Conservation (phyloP, 2,888 invertebrate species). For the Apodemia duryi region DNA sequence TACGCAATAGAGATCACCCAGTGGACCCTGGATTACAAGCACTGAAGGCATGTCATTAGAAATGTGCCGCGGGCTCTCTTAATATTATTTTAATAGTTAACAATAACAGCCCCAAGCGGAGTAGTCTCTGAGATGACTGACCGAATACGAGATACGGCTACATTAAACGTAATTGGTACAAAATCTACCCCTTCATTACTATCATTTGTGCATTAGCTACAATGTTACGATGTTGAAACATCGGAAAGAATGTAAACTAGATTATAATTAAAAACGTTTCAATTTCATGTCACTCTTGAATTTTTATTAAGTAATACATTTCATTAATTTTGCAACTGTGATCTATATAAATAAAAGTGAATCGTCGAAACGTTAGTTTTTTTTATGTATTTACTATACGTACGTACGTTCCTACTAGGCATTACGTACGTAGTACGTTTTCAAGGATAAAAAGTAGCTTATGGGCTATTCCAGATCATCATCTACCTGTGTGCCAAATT, state of each 20-base stretch:
- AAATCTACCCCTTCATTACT: conserved; percentile 9
- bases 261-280: neutral
- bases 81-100: conserved; percentile 38
- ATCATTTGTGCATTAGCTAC: conserved; percentile 13
- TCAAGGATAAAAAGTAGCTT: no score
- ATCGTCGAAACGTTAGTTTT: no score
- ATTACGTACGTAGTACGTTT: no score
- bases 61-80: conserved; percentile 32
- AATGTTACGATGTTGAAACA: neutral
- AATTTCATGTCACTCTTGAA: neutral
- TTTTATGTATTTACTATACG: no score
- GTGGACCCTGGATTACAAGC: neutral
- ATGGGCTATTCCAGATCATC: no score
- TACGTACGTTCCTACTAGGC: no score
- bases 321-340: no score
- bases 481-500: no score
- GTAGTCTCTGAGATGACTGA: conserved; percentile 15
- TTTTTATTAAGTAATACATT: neutral
- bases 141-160: conserved; percentile 12
- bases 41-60: conserved; percentile 29
- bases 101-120: conserved; percentile 7
- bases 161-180: conserved; percentile 8
- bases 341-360: no score
- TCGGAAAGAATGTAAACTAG: neutral
- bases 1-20: neutral